Percentiles rank a stretch among this genome's conserved stretches.
Conservation (phyloP, 2,888 invertebrate species). For the Apomyelois bistriatella region DNA sequence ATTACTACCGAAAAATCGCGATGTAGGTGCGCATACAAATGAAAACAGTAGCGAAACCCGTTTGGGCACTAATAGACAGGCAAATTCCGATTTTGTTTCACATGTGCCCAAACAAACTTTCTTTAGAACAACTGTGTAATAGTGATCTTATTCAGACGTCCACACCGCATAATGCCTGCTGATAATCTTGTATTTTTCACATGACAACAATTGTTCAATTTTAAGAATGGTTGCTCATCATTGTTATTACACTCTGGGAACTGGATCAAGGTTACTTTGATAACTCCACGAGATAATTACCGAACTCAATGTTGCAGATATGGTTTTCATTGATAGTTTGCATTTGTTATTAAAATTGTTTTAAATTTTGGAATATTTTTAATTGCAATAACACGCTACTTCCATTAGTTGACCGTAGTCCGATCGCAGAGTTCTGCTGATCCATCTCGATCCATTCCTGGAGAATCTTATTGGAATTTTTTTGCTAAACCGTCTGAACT, state of each 20-base stretch:
- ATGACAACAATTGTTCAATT: conserved; percentile 7
- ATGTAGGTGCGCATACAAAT: no score
- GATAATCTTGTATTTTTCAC: conserved; percentile 2
- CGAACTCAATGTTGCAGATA: neutral
- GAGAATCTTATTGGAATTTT: no score
- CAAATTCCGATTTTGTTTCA: neutral
- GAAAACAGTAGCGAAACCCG: no score
- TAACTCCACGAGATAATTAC: conserved; percentile 10
- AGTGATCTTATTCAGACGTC: neutral
- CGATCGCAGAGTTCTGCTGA: no score
- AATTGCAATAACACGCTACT: no score
- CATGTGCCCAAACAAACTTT: neutral
- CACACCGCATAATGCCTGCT: neutral
- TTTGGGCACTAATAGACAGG: no score
- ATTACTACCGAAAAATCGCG: no score
- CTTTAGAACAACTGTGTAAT: neutral
- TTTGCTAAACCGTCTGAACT: no score
- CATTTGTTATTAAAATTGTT: neutral
- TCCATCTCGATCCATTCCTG: no score
- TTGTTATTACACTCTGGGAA: conserved; percentile 11
- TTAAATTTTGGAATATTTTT: neutral
- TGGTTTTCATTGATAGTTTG: neutral
- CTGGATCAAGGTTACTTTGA: conserved; percentile 11
- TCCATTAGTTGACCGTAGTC: no score
- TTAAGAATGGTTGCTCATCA: conserved; percentile 8